These are phyloP conservation scores for Lepus europaeus DNA, from an alignment of 2,113 vertebrate species.

Conservation along the genomic window DNA sequence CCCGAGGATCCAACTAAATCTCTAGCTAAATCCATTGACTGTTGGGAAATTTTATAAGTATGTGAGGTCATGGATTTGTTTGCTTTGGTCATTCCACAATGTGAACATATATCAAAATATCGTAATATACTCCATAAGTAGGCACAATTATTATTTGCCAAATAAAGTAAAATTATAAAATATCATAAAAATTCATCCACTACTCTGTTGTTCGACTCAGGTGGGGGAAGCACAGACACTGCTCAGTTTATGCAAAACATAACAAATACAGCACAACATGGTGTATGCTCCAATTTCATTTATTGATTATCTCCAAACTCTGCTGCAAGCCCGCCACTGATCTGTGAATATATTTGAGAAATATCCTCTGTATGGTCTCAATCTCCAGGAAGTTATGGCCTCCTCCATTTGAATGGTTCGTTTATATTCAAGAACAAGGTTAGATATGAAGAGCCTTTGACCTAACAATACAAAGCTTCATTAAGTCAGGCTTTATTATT, in stretches of 20 bases:
- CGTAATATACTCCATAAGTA: neutral
- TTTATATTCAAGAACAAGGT: neutral
- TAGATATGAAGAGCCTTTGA: neutral
- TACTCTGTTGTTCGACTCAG: neutral
- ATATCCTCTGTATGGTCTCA: neutral
- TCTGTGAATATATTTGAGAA: neutral
- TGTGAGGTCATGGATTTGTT: neutral
- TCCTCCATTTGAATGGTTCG: constrained; percentile 18
- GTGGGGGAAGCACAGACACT: neutral
- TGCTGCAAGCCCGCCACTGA: neutral
- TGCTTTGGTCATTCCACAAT: neutral
- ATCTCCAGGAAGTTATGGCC: neutral
- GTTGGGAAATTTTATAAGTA: neutral
- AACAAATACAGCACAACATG: constrained; percentile 40
- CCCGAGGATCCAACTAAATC: neutral
- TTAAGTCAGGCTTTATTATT: neutral
- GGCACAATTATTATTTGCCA: neutral
- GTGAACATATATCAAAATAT: neutral
- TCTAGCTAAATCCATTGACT: neutral
- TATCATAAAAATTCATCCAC: neutral
- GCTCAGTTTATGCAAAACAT: neutral
- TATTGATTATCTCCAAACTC: neutral
- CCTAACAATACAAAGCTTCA: neutral
- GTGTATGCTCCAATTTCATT: neutral
- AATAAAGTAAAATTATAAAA: neutral